These are phyloP conservation scores for Cinclus cinclus DNA, from an alignment of 2,113 vertebrate genomes.

Conservation along the genomic window DNA sequence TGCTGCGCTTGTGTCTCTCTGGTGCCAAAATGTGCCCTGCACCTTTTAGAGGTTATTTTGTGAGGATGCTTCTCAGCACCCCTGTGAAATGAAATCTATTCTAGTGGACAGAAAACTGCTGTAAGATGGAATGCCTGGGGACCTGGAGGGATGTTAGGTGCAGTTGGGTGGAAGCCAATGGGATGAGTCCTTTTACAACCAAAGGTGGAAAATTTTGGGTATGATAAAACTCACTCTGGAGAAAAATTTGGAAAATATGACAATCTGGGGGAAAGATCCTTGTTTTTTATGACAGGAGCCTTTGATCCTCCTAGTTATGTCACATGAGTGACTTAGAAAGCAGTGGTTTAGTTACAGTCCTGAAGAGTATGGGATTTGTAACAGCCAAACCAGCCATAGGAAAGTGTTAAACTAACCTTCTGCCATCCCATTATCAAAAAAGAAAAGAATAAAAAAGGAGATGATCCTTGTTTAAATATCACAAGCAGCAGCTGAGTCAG, in stretches of 20 bases:
- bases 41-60: background rate
- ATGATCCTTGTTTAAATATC: conserved; percentile 78
- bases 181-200: background rate
- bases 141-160: background rate
- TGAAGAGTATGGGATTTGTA: background rate
- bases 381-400: conserved; percentile 5
- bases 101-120: background rate
- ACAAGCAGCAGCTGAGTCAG: conserved; percentile 59
- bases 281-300: background rate
- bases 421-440: conserved; percentile 51
- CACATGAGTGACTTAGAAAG: background rate
- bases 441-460: conserved; percentile 59
- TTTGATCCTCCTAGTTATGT: background rate
- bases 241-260: background rate
- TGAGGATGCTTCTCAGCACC: background rate
- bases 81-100: background rate
- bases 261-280: background rate
- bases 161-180: background rate
- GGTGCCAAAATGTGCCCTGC: background rate
- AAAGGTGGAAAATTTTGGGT: background rate
- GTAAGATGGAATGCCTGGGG: background rate
- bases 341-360: background rate
- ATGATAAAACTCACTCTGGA: background rate
- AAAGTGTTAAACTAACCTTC: conserved; percentile 71
- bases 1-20: background rate